Percentiles rank a stretch among this genome's conserved stretches.
Conservation (phyloP, 2,113 vertebrate genomes). For the Bos indicus region DNA sequence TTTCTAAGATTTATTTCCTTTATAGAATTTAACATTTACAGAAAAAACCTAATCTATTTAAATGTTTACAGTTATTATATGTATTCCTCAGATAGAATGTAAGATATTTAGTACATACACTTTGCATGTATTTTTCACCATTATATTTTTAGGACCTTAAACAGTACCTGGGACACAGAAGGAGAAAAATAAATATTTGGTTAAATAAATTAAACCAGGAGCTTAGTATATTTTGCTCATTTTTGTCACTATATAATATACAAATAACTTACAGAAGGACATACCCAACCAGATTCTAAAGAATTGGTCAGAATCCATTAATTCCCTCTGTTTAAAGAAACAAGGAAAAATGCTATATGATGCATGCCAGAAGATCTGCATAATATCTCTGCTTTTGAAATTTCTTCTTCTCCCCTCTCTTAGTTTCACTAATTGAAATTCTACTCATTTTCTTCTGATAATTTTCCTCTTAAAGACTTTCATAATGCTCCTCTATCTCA, state of each 20-base stretch:
- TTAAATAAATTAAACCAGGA: background rate
- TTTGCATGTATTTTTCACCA: background rate
- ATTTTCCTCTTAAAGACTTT: background rate
- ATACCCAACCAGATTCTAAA: background rate
- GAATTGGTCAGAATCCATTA: background rate
- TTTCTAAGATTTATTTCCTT: background rate
- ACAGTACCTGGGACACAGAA: background rate
- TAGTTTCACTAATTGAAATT: conserved; percentile 6
- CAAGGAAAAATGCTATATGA: background rate
- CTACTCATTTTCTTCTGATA: background rate
- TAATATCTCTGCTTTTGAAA: background rate
- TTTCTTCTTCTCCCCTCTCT: background rate
- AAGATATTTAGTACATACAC: background rate
- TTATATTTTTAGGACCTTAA: background rate
- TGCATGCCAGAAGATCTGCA: background rate
- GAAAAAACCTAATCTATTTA: background rate
- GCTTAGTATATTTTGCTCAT: background rate
- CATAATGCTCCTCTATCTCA: background rate
- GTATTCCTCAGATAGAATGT: background rate
- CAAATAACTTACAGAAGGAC: background rate
- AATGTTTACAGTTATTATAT: background rate
- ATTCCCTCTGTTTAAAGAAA: background rate
- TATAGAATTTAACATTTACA: background rate
- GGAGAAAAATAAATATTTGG: background rate
- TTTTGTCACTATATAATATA: background rate